Evolutionary conservation across 2,797 vertebrate genomes (phyloP).

Genomic region (Uromys caudimaculatus): DNA sequence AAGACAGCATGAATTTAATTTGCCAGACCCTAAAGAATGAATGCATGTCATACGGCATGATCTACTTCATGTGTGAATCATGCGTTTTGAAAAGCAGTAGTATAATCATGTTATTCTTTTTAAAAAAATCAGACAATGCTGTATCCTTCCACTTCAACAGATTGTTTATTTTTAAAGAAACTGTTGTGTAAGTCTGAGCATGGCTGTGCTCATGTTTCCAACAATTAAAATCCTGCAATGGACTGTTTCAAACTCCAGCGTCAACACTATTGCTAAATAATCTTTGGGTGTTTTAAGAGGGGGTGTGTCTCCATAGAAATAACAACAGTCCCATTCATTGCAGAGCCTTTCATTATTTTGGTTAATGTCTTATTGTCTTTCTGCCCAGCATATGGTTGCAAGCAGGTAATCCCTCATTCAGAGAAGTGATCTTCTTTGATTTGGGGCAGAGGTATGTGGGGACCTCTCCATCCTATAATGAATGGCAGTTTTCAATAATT

Average conservation of each 20-base stretch:
- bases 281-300: not conserved
- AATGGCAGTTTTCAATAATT: slow-evolving; percentile 72
- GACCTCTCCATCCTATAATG: slow-evolving; percentile 35
- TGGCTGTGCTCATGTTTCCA: slow-evolving; percentile 3
- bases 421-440: slow-evolving; percentile 19
- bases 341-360: slow-evolving; percentile 58
- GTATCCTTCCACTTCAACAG: slow-evolving; percentile 13
- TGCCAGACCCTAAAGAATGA: not conserved
- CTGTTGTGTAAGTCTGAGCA: not conserved
- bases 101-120: not conserved
- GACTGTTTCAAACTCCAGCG: slow-evolving; percentile 30
- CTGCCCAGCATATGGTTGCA: not conserved
- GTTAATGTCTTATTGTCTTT: slow-evolving; percentile 62
- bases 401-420: slow-evolving; percentile 21
- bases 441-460: not conserved
- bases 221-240: slow-evolving; percentile 63
- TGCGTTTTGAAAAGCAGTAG: slow-evolving; percentile 26
- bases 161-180: not conserved
- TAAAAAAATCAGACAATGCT: not conserved
- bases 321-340: slow-evolving; percentile 62
- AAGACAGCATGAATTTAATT: slow-evolving; percentile 45
- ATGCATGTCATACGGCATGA: not conserved
- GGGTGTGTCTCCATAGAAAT: slow-evolving; percentile 39
- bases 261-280: slow-evolving; percentile 54
- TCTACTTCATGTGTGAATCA: not conserved